Evolutionary conservation across 2,888 invertebrate species (phyloP).

Genomic region (Oscheius onirici): DNA sequence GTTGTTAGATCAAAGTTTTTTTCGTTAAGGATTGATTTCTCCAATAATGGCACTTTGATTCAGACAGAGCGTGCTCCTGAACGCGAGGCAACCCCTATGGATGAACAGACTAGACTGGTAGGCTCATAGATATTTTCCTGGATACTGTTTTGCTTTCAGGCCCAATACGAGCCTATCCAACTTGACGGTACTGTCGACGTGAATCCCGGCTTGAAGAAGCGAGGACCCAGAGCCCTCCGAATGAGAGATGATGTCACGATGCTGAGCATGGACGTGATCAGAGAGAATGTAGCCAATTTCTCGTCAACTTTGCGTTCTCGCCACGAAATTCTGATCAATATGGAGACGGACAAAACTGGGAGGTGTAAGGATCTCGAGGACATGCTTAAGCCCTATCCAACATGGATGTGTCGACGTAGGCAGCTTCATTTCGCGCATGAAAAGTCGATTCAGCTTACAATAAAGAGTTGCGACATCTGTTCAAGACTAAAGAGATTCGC

Average conservation of each 20-base stretch:
- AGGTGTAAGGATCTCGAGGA: background rate
- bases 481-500: background rate
- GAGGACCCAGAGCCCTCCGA: background rate
- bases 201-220: background rate
- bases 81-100: no score
- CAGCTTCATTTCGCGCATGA: background rate
- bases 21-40: no score
- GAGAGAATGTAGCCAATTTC: background rate
- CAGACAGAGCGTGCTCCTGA: no score
- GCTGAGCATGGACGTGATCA: background rate
- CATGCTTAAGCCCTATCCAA: conserved; percentile 1
- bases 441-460: background rate
- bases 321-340: background rate
- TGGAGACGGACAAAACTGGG: background rate
- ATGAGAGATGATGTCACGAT: conserved; percentile 10
- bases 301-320: background rate
- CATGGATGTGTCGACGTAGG: background rate
- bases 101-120: no score
- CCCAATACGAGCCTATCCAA: background rate
- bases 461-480: conserved; percentile 1
- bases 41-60: no score
- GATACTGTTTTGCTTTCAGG: no score
- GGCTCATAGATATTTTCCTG: no score
- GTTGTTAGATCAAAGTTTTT: no score
- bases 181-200: background rate